These are phyloP conservation scores for Catocala sponsa DNA, from an alignment of 2,888 invertebrate species.

Conservation along the genomic window DNA sequence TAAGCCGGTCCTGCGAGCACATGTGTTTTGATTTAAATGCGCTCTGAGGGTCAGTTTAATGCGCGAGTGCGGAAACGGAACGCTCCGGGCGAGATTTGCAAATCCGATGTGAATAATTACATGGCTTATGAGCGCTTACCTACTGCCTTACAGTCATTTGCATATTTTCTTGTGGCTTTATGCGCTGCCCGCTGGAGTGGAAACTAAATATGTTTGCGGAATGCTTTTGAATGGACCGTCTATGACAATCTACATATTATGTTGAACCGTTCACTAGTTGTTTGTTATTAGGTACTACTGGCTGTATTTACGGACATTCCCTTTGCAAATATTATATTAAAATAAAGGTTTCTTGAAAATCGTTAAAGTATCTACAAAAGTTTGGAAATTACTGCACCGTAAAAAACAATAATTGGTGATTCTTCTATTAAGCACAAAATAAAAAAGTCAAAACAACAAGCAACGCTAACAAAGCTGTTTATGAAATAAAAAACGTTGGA, in stretches of 20 bases:
- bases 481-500: slow-evolving; percentile 78
- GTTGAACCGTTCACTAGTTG: not conserved
- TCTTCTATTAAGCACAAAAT: slow-evolving; percentile 53
- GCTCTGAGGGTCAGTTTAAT: slow-evolving; percentile 85
- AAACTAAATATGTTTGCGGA: slow-evolving; percentile 58
- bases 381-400: slow-evolving; percentile 17
- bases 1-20: slow-evolving; percentile 84
- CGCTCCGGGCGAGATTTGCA: slow-evolving; percentile 84
- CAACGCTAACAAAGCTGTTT: slow-evolving; percentile 82
- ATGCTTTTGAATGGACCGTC: slow-evolving; percentile 38
- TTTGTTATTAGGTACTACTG: too few species aligned
- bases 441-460: slow-evolving; percentile 64
- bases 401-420: slow-evolving; percentile 38
- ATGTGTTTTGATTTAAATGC: slow-evolving; percentile 87
- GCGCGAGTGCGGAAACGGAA: slow-evolving; percentile 79
- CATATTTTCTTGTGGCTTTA: slow-evolving; percentile 87
- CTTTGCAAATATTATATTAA: too few species aligned
- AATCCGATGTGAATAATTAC: slow-evolving; percentile 88
- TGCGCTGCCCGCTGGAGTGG: slow-evolving; percentile 64
- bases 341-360: too few species aligned
- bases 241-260: slow-evolving; percentile 7
- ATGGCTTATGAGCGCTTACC: slow-evolving; percentile 86
- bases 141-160: slow-evolving; percentile 87
- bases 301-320: too few species aligned
- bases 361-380: slow-evolving; percentile 3